phyloP scores from a whole-genome alignment of 2,888 invertebrate species.

The Tanypteryx hageni region DNA sequence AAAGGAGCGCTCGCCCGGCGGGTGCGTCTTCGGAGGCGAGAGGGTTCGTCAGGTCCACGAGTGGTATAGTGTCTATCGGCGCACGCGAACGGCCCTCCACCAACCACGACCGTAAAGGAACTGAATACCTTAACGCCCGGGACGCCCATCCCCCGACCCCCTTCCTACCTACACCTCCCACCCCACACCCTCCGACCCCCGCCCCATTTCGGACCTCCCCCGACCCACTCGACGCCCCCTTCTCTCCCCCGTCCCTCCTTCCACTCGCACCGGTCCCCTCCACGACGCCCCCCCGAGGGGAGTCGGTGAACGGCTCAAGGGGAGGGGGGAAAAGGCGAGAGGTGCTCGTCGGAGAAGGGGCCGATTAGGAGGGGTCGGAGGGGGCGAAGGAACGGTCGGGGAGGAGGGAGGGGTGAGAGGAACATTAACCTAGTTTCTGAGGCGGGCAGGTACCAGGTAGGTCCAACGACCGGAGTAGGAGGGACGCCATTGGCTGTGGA shows the following conservation, averaged over 20 bases:
- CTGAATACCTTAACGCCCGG: slow-evolving; percentile 49
- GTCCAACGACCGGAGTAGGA: slow-evolving; percentile 57
- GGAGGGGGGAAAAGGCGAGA: slow-evolving; percentile 14
- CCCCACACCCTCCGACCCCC: neutral
- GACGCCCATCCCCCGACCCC: slow-evolving; percentile 30
- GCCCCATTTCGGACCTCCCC: neutral
- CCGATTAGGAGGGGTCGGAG: neutral
- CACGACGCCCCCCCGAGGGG: neutral
- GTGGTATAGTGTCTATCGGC: neutral
- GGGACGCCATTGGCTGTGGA: slow-evolving; percentile 50
- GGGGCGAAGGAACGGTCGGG: neutral
- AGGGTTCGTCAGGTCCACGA: slow-evolving; percentile 17
- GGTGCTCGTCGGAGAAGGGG: neutral
- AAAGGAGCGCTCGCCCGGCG: neutral
- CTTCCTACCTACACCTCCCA: neutral
- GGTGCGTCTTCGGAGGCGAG: neutral
- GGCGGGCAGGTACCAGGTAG: slow-evolving; percentile 64
- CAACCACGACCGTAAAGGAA: slow-evolving; percentile 59
- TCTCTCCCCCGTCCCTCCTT: neutral
- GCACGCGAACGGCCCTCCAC: slow-evolving; percentile 44
- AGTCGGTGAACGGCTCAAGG: slow-evolving; percentile 51
- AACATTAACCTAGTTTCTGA: slow-evolving; percentile 60
- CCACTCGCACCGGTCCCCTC: neutral
- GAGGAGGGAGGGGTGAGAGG: neutral
- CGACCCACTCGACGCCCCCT: slow-evolving; percentile 4